Percentiles rank a stretch among this genome's conserved stretches.
These are phyloP conservation scores for Chymomyza caudatula DNA, from an alignment of 2,888 invertebrate species.

Conservation along the genomic window DNA sequence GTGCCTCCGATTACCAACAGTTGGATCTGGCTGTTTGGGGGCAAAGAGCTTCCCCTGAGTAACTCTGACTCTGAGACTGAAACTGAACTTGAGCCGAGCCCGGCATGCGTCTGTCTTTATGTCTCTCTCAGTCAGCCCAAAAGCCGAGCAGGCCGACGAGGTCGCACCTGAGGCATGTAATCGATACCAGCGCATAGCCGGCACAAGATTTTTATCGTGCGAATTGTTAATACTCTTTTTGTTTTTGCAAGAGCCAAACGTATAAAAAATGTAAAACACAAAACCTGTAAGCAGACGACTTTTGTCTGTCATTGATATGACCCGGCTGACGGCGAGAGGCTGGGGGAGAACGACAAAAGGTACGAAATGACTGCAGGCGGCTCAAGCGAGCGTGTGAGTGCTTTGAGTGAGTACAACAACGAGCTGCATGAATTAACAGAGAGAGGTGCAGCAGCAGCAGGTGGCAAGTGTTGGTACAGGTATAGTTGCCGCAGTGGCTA, in stretches of 20 bases:
- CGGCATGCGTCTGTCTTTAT: conserved; percentile 39
- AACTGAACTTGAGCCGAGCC: conserved; percentile 59
- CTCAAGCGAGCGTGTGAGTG: conserved; percentile 48
- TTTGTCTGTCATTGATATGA: conserved; percentile 25
- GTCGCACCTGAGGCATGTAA: conserved; percentile 72
- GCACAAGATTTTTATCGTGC: conserved; percentile 65
- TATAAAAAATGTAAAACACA: conserved; percentile 4
- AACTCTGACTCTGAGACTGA: conserved; percentile 26
- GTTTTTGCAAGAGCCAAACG: conserved; percentile 7
- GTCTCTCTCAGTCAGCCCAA: conserved; percentile 1
- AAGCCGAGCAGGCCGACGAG: conserved; percentile 48
- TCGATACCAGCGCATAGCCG: conserved; percentile 56
- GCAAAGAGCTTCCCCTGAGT: not conserved
- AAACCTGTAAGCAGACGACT: conserved; percentile 31
- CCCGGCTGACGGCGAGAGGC: not conserved
- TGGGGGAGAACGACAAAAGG: not conserved
- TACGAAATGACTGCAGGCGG: not conserved
- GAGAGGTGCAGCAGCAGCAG: conserved; percentile 12
- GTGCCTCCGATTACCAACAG: conserved; percentile 59
- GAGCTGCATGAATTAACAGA: not conserved
- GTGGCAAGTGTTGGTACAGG: not conserved
- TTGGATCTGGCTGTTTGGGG: no score
- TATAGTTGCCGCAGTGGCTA: not conserved
- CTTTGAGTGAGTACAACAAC: not conserved
- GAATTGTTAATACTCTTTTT: conserved; percentile 67